These are phyloP conservation scores for Loripinus fragilis DNA, from an alignment of 2,888 invertebrate genomes.

Conservation along the genomic window DNA sequence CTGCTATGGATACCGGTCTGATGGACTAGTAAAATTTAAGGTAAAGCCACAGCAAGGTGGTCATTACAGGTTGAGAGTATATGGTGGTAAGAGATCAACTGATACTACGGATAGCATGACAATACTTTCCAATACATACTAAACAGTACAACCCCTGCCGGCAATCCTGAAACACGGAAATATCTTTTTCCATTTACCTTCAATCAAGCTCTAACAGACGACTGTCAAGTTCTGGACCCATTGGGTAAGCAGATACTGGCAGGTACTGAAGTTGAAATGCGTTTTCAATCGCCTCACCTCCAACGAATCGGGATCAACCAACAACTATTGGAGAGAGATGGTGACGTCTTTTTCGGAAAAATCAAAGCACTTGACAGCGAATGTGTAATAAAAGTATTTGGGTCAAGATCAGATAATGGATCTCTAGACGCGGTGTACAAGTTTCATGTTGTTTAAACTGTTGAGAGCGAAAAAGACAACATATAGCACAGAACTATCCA, in stretches of 20 bases:
- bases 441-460: neutral
- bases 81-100: slow-evolving; percentile 33
- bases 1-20: slow-evolving; percentile 23
- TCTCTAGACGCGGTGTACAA: neutral
- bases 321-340: neutral
- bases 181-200: slow-evolving; percentile 20
- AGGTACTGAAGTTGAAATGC: neutral
- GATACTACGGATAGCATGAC: slow-evolving; percentile 26
- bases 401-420: neutral
- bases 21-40: slow-evolving; percentile 22
- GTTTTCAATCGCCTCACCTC: neutral
- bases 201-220: slow-evolving; percentile 12
- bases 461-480: too few species aligned
- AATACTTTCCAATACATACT: slow-evolving; percentile 40
- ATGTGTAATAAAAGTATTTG: neutral
- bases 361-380: neutral
- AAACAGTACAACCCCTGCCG: slow-evolving; percentile 24
- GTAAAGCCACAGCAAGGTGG: slow-evolving; percentile 41
- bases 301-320: neutral
- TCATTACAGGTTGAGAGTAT: slow-evolving; percentile 40
- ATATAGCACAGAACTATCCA: too few species aligned
- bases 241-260: neutral
- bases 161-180: neutral
- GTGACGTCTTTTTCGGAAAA: neutral
- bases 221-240: slow-evolving; percentile 21